Conservation (phyloP, 2,888 invertebrate genomes). For the Melanargia galathea region DNA sequence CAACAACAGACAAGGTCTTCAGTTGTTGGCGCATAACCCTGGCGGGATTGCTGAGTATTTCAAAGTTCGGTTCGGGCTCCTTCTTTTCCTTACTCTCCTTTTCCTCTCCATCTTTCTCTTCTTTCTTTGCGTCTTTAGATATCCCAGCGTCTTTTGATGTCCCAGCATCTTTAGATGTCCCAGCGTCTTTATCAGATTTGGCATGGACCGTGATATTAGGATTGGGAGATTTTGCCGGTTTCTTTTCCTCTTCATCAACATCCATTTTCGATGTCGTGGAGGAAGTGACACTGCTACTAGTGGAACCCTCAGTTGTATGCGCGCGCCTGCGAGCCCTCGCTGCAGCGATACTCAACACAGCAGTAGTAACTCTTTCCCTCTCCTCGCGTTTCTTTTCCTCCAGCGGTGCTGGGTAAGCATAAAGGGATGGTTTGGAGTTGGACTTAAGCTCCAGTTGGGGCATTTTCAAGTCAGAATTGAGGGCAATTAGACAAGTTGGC, state of each 20-base stretch:
- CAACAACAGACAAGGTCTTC: constrained; percentile 89
- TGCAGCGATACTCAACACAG: constrained; percentile 96
- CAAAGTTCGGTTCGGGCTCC: constrained; percentile 96
- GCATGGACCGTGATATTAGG: constrained; percentile 77
- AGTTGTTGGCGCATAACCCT: constrained; percentile 96
- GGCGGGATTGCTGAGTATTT: constrained; percentile 96
- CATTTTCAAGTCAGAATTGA: constrained; percentile 96
- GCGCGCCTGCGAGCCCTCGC: constrained; percentile 95
- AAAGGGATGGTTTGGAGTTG: constrained; percentile 95
- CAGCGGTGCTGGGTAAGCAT: constrained; percentile 97
- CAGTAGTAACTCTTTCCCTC: constrained; percentile 98
- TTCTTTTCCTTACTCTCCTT: constrained; percentile 82
- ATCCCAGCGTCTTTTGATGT: constrained; percentile 54
- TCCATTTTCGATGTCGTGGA: constrained; percentile 92
- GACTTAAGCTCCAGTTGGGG: constrained; percentile 96
- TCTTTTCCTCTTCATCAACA: constrained; percentile 87
- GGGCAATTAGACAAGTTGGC: constrained; percentile 96
- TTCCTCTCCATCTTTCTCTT: constrained; percentile 76
- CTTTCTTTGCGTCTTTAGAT: constrained; percentile 77
- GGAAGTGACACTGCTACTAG: constrained; percentile 80
- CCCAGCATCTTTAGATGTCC: constrained; percentile 77
- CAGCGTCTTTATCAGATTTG: constrained; percentile 71
- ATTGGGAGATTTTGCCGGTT: constrained; percentile 72
- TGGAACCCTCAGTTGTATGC: constrained; percentile 84
- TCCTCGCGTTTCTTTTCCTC: constrained; percentile 99